phyloP scores from a whole-genome alignment of 2,888 invertebrate genomes.

The Ceratothoa steindachneri region DNA sequence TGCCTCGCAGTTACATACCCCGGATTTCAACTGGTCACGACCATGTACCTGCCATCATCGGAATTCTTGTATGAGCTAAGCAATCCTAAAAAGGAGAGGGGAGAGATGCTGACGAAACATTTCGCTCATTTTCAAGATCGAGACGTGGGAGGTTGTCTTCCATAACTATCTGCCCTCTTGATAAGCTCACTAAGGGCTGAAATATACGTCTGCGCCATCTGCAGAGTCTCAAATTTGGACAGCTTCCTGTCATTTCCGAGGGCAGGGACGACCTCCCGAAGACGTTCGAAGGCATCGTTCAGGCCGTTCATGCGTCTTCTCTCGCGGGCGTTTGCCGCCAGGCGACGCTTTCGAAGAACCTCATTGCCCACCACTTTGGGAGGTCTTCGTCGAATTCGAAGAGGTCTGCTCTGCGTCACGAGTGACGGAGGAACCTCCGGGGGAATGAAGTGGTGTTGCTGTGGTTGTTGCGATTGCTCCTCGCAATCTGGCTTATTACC shows the following conservation, averaged over 20 bases:
- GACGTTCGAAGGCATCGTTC: constrained; percentile 68
- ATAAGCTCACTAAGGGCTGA: constrained; percentile 63
- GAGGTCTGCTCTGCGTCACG: constrained; percentile 31
- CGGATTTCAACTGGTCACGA: too few species aligned
- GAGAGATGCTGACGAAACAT: too few species aligned
- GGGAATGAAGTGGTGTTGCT: constrained; percentile 27
- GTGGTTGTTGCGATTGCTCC: neutral
- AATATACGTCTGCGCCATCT: constrained; percentile 75
- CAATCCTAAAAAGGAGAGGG: too few species aligned
- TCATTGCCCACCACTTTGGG: constrained; percentile 25
- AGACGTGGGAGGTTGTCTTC: neutral
- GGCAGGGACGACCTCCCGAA: constrained; percentile 68
- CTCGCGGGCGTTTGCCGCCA: constrained; percentile 62
- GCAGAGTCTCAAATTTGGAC: constrained; percentile 72
- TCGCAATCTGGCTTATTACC: neutral
- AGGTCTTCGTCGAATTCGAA: constrained; percentile 22
- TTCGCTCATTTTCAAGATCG: neutral
- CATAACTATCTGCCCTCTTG: neutral
- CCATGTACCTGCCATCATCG: too few species aligned
- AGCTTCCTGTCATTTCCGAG: constrained; percentile 67
- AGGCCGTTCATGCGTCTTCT: constrained; percentile 70
- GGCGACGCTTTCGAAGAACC: constrained; percentile 51
- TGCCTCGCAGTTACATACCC: too few species aligned
- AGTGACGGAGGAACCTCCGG: constrained; percentile 17
- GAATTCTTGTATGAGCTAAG: too few species aligned